Percentiles rank a stretch among this genome's conserved stretches.
phyloP scores from a whole-genome alignment of 1,140 invertebrate genomes.

The Zaprionus gabonicus region DNA sequence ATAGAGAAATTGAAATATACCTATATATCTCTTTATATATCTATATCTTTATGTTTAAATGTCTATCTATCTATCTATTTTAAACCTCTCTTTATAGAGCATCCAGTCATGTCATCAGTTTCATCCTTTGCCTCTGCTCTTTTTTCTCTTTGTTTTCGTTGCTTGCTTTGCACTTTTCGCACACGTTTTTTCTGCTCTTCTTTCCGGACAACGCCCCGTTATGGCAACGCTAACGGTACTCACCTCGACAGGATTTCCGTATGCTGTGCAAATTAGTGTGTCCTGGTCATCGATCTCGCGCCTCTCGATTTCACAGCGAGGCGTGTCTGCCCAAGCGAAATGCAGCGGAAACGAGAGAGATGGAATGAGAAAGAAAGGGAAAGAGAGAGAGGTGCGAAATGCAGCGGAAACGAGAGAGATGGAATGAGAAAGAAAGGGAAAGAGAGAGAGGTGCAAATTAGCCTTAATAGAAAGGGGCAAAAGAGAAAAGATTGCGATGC shows the following conservation, averaged over 20 bases:
- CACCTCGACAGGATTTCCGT: conserved; percentile 91
- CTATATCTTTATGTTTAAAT: not conserved
- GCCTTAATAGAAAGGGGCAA: conserved; percentile 15
- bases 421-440: not conserved
- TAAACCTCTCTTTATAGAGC: conserved; percentile 5
- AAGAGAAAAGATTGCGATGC: no score
- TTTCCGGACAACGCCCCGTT: conserved; percentile 2
- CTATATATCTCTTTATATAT: no score
- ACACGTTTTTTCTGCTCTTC: not conserved
- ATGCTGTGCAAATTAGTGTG: conserved; percentile 91
- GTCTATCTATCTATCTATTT: not conserved
- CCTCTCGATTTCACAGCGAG: conserved; percentile 92
- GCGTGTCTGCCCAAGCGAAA: conserved; percentile 88
- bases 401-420: conserved; percentile 37
- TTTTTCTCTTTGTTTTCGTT: not conserved
- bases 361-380: not conserved
- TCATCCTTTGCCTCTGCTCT: not conserved
- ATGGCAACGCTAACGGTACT: conserved; percentile 43
- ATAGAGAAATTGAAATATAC: no score
- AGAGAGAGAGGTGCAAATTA: conserved; percentile 17
- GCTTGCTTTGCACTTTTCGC: not conserved
- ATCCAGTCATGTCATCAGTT: not conserved
- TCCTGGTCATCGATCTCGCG: conserved; percentile 89
- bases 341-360: conserved; percentile 40
- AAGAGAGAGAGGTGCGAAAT: conserved; percentile 4